Percentiles rank a stretch among this genome's conserved stretches.
Conservation (phyloP, 1,140 invertebrate genomes). For the Pseudomyrmex concolor region DNA sequence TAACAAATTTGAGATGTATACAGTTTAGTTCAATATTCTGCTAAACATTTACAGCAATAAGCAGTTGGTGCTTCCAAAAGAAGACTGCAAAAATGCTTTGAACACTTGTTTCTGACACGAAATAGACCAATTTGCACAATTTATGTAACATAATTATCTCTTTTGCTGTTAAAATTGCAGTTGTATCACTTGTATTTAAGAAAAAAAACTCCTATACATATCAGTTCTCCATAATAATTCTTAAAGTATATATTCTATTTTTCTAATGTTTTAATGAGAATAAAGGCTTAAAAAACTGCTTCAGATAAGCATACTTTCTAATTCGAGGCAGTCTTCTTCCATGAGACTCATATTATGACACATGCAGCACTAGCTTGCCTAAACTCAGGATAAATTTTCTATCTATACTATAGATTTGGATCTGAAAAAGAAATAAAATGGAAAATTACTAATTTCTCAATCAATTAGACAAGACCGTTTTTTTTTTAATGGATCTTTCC, state of each 20-base stretch:
- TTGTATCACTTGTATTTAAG: too few species aligned
- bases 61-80: too few species aligned
- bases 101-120: too few species aligned
- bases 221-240: background rate
- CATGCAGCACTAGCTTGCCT: background rate
- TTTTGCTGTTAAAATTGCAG: too few species aligned
- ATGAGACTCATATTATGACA: conserved; percentile 32
- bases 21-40: too few species aligned
- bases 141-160: too few species aligned
- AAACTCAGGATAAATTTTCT: background rate
- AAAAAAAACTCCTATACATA: background rate
- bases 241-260: background rate
- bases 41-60: too few species aligned
- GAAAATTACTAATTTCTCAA: background rate
- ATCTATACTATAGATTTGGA: background rate
- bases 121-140: too few species aligned
- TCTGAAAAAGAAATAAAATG: too few species aligned
- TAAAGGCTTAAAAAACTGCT: background rate
- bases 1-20: too few species aligned
- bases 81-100: too few species aligned
- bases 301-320: background rate
- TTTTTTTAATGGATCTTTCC: background rate
- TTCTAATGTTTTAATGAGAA: background rate
- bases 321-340: background rate
- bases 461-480: background rate